These are phyloP conservation scores for Hippocampus abdominalis DNA, from an alignment of 2,113 vertebrate species.

Conservation along the genomic window DNA sequence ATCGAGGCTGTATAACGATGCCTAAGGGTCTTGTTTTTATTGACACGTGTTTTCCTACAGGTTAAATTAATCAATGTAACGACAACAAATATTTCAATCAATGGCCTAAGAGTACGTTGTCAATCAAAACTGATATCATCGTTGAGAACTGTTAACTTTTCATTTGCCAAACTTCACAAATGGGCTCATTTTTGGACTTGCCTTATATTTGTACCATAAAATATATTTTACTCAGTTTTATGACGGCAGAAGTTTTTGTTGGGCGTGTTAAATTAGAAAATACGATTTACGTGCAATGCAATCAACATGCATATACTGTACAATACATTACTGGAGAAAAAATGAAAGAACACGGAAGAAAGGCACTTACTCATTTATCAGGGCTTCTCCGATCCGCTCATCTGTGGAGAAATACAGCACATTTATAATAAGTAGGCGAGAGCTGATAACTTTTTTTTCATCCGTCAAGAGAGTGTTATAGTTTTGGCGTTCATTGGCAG, in stretches of 20 bases:
- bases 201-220: neutral
- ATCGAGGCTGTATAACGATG: no score
- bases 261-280: neutral
- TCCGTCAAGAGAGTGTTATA: no score
- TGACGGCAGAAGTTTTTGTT: neutral
- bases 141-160: neutral
- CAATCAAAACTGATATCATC: no score
- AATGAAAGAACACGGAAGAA: neutral
- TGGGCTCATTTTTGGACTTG: neutral
- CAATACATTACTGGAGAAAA: no score
- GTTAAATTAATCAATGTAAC: no score
- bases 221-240: no score
- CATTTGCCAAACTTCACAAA: neutral
- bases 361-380: constrained; percentile 46
- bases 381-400: constrained; percentile 40
- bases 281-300: neutral
- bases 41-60: no score
- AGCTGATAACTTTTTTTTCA: neutral
- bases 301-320: neutral
- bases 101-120: no score
- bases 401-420: constrained; percentile 19
- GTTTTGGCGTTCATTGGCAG: neutral
- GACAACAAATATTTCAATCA: no score
- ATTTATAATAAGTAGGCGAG: neutral
- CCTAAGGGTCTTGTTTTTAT: no score